phyloP scores from a whole-genome alignment of 2,888 invertebrate genomes.

The Machimus atricapillus region DNA sequence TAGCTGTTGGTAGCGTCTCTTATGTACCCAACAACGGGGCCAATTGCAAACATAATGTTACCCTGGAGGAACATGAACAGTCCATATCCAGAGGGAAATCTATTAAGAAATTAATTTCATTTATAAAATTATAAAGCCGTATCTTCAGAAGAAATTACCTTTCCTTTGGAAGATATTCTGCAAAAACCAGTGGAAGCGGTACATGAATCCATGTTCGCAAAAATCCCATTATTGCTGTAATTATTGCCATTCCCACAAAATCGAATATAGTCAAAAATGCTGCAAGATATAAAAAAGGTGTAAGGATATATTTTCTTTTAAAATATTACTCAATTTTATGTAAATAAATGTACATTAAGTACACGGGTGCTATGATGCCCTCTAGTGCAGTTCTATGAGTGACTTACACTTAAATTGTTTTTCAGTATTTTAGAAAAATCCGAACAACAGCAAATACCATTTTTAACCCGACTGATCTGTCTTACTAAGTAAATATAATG shows the following conservation, averaged over 20 bases:
- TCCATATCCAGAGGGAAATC: slow-evolving; percentile 77
- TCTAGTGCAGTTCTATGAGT: too few species aligned
- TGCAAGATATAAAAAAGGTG: slow-evolving; percentile 52
- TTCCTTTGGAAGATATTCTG: slow-evolving; percentile 72
- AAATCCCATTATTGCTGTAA: slow-evolving; percentile 71
- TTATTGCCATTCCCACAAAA: slow-evolving; percentile 66
- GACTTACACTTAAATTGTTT: too few species aligned
- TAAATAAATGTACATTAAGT: too few species aligned
- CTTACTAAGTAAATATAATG: too few species aligned
- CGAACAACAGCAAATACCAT: too few species aligned
- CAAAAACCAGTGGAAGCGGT: slow-evolving; percentile 73
- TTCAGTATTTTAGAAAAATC: too few species aligned
- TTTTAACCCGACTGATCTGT: too few species aligned
- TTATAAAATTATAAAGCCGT: neutral
- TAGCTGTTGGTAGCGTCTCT: slow-evolving; percentile 71
- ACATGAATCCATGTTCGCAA: slow-evolving; percentile 76
- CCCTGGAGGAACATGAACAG: slow-evolving; percentile 77
- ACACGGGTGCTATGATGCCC: too few species aligned
- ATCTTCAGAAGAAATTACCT: slow-evolving; percentile 52
- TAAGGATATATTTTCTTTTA: neutral
- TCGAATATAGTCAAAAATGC: slow-evolving; percentile 65
- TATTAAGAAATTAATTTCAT: slow-evolving; percentile 42
- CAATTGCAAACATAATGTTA: slow-evolving; percentile 71
- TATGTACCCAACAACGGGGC: slow-evolving; percentile 72
- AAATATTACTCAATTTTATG: too few species aligned